A percentile compares a stretch with the other conserved stretches of the same genome.
These are phyloP conservation scores for Dysmachus trigonus DNA, from an alignment of 2,888 invertebrate genomes.

Conservation along the genomic window DNA sequence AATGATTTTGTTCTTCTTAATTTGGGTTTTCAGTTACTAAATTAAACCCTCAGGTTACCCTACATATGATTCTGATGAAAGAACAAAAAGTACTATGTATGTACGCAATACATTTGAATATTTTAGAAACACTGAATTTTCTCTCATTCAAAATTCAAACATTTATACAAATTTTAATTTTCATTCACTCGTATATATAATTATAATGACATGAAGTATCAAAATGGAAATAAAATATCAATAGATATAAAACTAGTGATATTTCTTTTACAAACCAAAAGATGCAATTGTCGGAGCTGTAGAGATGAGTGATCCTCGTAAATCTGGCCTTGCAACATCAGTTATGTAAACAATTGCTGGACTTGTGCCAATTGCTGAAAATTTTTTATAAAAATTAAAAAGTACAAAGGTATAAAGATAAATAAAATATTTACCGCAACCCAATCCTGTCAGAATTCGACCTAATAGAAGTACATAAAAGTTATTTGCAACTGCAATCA, in stretches of 20 bases:
- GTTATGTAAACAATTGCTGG: conserved; percentile 72
- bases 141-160: no score
- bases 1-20: no score
- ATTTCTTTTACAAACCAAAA: conserved; percentile 62
- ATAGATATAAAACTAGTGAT: background rate
- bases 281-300: conserved; percentile 70
- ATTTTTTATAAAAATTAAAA: background rate
- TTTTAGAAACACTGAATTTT: no score
- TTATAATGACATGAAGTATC: no score
- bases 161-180: no score
- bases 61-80: no score
- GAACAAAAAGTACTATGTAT: no score
- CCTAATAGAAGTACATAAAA: conserved; percentile 67
- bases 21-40: no score
- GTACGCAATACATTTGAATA: no score
- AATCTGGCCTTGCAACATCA: conserved; percentile 69
- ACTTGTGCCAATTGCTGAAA: conserved; percentile 67
- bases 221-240: no score
- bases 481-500: conserved; percentile 67
- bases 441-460: conserved; percentile 67
- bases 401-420: background rate
- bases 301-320: conserved; percentile 70
- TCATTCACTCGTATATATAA: no score
- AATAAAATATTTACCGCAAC: conserved; percentile 62
- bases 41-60: no score